A percentile compares a stretch with the other conserved stretches of the same genome.
phyloP scores from a whole-genome alignment of 2,113 vertebrate species.

The Zosterops pallidus region DNA sequence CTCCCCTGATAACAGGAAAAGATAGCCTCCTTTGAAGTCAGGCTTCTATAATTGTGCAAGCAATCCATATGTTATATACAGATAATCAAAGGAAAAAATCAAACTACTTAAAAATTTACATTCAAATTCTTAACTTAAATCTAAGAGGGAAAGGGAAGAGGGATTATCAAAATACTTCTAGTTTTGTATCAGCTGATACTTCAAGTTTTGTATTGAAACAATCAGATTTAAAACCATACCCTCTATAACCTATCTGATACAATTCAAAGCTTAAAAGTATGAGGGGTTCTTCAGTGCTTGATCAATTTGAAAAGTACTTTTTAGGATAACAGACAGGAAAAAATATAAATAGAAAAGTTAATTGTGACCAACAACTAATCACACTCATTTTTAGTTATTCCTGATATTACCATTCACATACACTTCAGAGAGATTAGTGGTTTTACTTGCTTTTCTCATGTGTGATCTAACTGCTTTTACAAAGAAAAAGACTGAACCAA shows the following conservation, averaged over 20 bases:
- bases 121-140: neutral
- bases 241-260: neutral
- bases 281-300: neutral
- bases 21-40: neutral
- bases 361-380: neutral
- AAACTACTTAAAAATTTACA: neutral
- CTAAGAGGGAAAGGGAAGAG: neutral
- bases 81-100: neutral
- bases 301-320: neutral
- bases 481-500: neutral
- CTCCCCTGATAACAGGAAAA: neutral
- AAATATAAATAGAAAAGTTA: neutral
- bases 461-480: neutral
- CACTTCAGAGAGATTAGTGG: neutral
- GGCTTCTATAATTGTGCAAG: neutral
- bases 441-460: neutral
- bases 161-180: neutral
- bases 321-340: neutral
- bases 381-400: neutral
- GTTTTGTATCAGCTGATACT: neutral
- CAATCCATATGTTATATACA: neutral
- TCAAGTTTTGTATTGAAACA: neutral
- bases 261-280: neutral
- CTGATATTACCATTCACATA: neutral
- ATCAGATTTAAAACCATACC: neutral